Conservation (phyloP, 92 coral and sea anemone genomes). For the Paramuricea clavata region DNA sequence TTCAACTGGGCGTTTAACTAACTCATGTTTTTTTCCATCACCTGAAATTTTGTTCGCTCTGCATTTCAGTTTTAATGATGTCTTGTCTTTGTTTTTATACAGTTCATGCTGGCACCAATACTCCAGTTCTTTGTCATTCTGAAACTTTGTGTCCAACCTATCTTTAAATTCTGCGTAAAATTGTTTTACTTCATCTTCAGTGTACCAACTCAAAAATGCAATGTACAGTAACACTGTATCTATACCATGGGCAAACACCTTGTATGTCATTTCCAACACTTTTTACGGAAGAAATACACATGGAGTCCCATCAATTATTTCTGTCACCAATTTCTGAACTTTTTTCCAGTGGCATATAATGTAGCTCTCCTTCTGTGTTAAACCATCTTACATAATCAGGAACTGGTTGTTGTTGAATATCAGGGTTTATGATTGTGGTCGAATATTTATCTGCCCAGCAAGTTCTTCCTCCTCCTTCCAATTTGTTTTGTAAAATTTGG, state of each 20-base stretch:
- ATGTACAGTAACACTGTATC: neutral
- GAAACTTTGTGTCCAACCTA: constrained; percentile 3
- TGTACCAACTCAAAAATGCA: constrained; percentile 40
- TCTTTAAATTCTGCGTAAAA: neutral
- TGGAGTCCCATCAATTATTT: constrained; percentile 30
- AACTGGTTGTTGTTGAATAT: constrained; percentile 21
- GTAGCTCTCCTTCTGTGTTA: constrained; percentile 51
- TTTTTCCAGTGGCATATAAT: constrained; percentile 51
- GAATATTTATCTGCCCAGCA: constrained; percentile 63
- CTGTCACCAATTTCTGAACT: neutral
- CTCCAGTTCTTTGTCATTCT: neutral
- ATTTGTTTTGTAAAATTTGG: constrained; percentile 35
- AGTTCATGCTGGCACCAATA: constrained; percentile 23
- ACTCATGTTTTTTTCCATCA: constrained; percentile 23
- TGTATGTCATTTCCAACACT: constrained; percentile 25
- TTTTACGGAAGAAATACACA: constrained; percentile 39
- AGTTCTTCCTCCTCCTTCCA: constrained; percentile 44
- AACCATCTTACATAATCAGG: constrained; percentile 65
- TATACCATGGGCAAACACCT: neutral
- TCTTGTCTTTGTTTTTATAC: constrained; percentile 6
- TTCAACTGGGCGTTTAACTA: neutral
- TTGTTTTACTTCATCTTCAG: constrained; percentile 33
- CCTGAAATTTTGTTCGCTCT: neutral
- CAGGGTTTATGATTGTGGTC: constrained; percentile 36
- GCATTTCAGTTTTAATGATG: neutral